These are phyloP conservation scores for Chouioia cunea DNA, from an alignment of 2,888 invertebrate genomes.

Conservation along the genomic window DNA sequence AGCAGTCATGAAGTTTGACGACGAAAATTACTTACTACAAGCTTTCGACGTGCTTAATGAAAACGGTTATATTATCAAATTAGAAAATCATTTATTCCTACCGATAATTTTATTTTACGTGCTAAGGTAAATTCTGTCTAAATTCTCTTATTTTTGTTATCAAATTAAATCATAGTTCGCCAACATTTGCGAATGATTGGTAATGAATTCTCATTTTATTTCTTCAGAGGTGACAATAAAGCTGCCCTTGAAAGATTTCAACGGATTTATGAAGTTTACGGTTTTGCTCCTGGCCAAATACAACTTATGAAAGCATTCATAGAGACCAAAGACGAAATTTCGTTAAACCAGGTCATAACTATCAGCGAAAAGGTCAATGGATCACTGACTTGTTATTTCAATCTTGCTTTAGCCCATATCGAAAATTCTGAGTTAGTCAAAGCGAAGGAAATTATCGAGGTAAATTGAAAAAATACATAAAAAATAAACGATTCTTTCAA, in stretches of 20 bases:
- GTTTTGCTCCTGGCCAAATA: background rate
- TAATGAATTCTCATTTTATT: background rate
- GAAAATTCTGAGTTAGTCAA: conserved; percentile 3
- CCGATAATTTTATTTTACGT: conserved; percentile 12
- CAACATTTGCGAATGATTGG: background rate
- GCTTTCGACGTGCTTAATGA: conserved; percentile 4
- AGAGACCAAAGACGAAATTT: background rate
- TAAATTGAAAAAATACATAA: background rate
- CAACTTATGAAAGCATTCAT: conserved; percentile 10
- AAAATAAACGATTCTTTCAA: conserved; percentile 2
- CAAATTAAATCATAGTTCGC: background rate
- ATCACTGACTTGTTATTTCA: background rate
- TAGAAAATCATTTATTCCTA: background rate
- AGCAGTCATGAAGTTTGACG: background rate
- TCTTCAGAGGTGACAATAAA: conserved; percentile 2
- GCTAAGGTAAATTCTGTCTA: background rate
- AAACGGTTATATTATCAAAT: background rate
- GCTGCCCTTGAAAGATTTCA: conserved; percentile 11
- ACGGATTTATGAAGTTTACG: background rate
- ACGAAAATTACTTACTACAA: conserved; percentile 8
- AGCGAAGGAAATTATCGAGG: conserved; percentile 14
- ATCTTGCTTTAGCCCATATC: conserved; percentile 16
- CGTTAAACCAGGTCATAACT: background rate
- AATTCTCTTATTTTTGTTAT: background rate
- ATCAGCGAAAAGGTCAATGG: background rate